Percentiles rank a stretch among this genome's conserved stretches.
Evolutionary conservation across 2,888 invertebrate species (phyloP).

Genomic region (Gastrophysa polygoni): DNA sequence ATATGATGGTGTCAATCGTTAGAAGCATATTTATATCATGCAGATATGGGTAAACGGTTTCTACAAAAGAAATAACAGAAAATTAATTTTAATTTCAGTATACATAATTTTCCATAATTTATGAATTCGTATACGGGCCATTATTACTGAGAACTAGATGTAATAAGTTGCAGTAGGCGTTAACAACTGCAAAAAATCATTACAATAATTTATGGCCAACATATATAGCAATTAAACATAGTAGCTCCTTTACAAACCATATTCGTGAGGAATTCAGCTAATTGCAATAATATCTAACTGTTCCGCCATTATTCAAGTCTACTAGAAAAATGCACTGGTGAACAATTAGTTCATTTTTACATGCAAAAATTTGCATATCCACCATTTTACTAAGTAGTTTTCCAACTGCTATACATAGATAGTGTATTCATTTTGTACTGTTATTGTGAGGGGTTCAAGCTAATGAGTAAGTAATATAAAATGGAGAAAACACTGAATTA

Average conservation of each 20-base stretch:
- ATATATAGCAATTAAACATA: neutral
- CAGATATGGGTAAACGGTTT: neutral
- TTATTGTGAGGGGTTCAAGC: neutral
- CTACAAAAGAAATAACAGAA: neutral
- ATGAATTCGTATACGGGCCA: constrained; percentile 2
- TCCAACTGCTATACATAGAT: neutral
- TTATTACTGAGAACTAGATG: neutral
- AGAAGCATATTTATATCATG: too few species aligned
- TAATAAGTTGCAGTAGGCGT: neutral
- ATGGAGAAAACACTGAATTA: neutral
- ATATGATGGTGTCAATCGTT: too few species aligned
- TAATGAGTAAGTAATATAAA: neutral
- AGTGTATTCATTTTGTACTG: neutral
- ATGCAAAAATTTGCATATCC: constrained; percentile 13
- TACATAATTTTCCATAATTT: neutral
- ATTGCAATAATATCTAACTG: constrained; percentile 11
- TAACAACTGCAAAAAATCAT: constrained; percentile 9
- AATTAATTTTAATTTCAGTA: neutral
- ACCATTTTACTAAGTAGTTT: constrained; percentile 6
- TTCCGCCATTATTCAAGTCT: constrained; percentile 5
- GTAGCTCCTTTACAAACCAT: neutral
- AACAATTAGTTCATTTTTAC: neutral
- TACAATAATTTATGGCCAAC: constrained; percentile 12
- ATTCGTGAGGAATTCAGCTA: neutral
- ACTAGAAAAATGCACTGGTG: constrained; percentile 5